Percentiles rank a stretch among this genome's conserved stretches.
Conservation (phyloP, 2,797 vertebrate genomes). For the Monodelphis domestica region DNA sequence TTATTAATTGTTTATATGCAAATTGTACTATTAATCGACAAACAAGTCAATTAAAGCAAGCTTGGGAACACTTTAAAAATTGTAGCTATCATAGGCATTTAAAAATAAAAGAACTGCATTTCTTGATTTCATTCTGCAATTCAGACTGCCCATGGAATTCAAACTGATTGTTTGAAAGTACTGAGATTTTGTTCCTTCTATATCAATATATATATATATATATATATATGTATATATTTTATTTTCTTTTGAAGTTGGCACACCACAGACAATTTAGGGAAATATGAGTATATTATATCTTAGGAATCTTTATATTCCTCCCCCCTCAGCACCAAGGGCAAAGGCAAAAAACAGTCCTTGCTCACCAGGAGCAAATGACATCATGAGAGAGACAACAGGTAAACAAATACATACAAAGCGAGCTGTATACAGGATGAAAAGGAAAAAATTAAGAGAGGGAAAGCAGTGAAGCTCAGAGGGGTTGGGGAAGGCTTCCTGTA, state of each 20-base stretch:
- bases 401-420: not conserved
- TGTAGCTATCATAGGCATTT: not conserved
- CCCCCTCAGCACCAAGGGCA: not conserved
- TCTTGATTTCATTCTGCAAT: not conserved
- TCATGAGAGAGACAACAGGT: not conserved
- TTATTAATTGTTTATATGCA: not conserved
- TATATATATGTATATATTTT: too few species aligned
- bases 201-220: too few species aligned
- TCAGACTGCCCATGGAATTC: not conserved
- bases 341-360: not conserved
- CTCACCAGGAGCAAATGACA: not conserved
- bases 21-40: not conserved
- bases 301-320: not conserved
- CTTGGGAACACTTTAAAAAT: not conserved
- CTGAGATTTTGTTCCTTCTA: not conserved
- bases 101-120: not conserved
- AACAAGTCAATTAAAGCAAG: not conserved
- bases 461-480: too few species aligned
- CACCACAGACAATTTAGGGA: not conserved
- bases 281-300: not conserved
- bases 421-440: too few species aligned
- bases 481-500: too few species aligned
- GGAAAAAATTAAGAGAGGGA: not conserved
- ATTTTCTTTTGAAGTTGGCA: not conserved
- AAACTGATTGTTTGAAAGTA: not conserved